phyloP scores from a whole-genome alignment of 2,888 invertebrate genomes.

The Sicus ferrugineus region DNA sequence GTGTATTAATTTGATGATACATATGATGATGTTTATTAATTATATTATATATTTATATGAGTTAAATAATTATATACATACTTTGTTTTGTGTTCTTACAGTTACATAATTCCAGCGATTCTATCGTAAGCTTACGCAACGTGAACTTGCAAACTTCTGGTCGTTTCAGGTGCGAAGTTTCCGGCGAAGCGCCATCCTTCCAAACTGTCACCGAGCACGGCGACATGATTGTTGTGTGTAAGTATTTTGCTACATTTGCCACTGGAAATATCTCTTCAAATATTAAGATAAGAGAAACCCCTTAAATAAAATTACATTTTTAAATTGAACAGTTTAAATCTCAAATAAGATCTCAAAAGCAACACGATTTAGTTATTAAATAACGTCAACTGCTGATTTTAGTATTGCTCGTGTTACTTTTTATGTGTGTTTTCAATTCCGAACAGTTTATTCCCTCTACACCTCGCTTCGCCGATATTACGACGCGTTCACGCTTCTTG shows the following conservation, averaged over 20 bases:
- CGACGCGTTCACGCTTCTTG: not conserved
- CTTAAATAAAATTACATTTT: too few relatives aligned
- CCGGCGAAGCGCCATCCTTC: slow-evolving; percentile 76
- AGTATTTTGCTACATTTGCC: slow-evolving; percentile 58
- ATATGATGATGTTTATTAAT: too few relatives aligned
- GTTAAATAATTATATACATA: not conserved
- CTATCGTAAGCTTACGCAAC: slow-evolving; percentile 71
- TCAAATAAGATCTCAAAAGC: too few relatives aligned
- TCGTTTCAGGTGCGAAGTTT: slow-evolving; percentile 75
- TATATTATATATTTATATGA: too few relatives aligned
- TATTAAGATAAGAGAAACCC: too few relatives aligned
- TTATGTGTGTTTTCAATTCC: not conserved
- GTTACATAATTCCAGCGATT: slow-evolving; percentile 75
- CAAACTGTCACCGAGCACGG: slow-evolving; percentile 74
- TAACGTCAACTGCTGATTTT: not conserved
- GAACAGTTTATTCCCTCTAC: not conserved
- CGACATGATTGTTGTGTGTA: slow-evolving; percentile 75
- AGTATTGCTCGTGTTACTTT: too few relatives aligned
- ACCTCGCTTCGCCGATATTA: not conserved
- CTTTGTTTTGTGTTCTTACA: slow-evolving; percentile 58
- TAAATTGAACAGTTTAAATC: too few relatives aligned
- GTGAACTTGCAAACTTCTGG: slow-evolving; percentile 73
- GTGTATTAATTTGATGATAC: too few relatives aligned
- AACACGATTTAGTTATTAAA: not conserved
- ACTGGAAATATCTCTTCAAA: not conserved